Percentiles rank a stretch among this genome's conserved stretches.
Evolutionary conservation across 2,113 vertebrate genomes (phyloP).

Genomic region (Xiphophorus couchianus): DNA sequence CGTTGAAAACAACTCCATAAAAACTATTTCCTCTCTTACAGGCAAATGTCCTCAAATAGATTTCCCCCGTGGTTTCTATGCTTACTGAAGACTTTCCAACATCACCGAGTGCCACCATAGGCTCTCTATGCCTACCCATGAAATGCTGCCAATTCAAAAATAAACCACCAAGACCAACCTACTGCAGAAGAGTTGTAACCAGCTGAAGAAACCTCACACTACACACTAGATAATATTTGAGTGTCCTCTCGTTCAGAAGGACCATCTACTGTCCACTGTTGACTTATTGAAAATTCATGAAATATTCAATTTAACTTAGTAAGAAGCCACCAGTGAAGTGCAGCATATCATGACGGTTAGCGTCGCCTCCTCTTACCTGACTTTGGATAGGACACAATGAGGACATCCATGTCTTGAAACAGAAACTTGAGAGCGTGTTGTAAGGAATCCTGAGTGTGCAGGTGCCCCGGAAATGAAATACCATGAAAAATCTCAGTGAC

Average conservation of each 20-base stretch:
- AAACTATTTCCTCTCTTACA: too few species aligned
- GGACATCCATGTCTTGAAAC: conserved; percentile 80
- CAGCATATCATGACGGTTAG: not conserved
- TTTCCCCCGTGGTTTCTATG: too few species aligned
- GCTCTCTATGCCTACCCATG: not conserved
- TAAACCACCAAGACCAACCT: not conserved
- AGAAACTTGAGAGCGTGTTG: conserved; percentile 73
- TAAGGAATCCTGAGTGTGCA: conserved; percentile 84
- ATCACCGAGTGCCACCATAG: too few species aligned
- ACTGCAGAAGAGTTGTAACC: not conserved
- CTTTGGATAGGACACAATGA: conserved; percentile 87
- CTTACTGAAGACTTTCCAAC: too few species aligned
- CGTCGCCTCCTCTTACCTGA: conserved; percentile 78
- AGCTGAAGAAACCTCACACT: not conserved
- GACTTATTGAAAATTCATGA: not conserved
- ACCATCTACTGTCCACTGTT: not conserved
- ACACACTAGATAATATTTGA: not conserved
- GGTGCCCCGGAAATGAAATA: conserved; percentile 82
- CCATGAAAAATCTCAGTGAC: conserved; percentile 78
- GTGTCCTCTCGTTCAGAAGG: not conserved
- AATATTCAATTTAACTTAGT: not conserved
- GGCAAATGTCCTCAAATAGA: too few species aligned
- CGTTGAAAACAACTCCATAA: too few species aligned
- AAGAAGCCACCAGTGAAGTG: not conserved
- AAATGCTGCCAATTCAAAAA: not conserved